Conservation (phyloP, 2,888 invertebrate species). For the Stegana nigrithorax region DNA sequence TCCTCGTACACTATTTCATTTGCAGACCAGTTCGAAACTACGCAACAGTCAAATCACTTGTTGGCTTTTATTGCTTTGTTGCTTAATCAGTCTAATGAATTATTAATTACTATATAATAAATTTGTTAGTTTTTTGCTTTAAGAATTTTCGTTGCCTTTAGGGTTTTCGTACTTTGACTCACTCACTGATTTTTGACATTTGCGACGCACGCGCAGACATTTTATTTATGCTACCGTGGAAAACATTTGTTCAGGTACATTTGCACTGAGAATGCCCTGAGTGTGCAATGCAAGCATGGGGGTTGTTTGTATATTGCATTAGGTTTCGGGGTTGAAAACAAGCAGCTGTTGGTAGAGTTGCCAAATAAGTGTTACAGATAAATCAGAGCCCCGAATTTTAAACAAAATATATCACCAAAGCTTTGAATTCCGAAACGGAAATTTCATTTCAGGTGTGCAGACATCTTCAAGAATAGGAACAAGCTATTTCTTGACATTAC, state of each 20-base stretch:
- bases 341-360: conserved; percentile 43
- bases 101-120: neutral
- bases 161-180: neutral
- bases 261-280: neutral
- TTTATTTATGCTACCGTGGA: neutral
- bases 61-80: neutral
- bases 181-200: conserved; percentile 27
- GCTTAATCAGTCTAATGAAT: neutral
- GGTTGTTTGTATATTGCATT: neutral
- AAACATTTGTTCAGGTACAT: neutral
- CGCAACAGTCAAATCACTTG: neutral
- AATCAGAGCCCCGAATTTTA: too few relatives aligned
- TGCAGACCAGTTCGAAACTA: neutral
- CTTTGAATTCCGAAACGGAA: too few relatives aligned
- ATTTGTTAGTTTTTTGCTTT: neutral
- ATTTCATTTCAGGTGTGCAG: too few relatives aligned
- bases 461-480: too few relatives aligned
- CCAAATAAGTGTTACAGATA: too few relatives aligned
- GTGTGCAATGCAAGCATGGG: neutral
- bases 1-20: too few relatives aligned
- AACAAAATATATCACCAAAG: too few relatives aligned
- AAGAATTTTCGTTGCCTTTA: neutral
- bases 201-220: conserved; percentile 34
- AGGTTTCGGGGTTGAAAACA: neutral
- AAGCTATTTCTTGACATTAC: too few relatives aligned